A percentile compares a stretch with the other conserved stretches of the same genome.
Evolutionary conservation across 2,888 invertebrate genomes (phyloP).

Genomic region (Mantis religiosa): DNA sequence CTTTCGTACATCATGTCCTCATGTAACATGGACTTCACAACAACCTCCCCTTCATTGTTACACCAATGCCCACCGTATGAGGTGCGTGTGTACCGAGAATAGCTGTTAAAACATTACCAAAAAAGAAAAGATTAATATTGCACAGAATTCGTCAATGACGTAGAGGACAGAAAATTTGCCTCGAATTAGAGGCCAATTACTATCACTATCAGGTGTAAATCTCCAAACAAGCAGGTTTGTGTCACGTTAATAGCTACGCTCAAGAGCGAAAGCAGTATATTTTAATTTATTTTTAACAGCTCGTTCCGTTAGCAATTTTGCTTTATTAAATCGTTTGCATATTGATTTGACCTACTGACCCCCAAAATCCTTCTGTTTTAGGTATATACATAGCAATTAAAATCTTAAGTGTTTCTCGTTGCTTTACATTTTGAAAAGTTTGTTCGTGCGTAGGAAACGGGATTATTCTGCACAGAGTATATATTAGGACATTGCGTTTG

Average conservation of each 20-base stretch:
- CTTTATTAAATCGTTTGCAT: background rate
- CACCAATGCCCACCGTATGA: too few relatives aligned
- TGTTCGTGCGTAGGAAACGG: too few relatives aligned
- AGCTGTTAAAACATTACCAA: too few relatives aligned
- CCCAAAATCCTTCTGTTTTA: background rate
- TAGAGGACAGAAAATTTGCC: background rate
- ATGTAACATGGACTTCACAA: too few relatives aligned
- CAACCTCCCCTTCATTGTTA: too few relatives aligned
- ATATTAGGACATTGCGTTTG: too few relatives aligned
- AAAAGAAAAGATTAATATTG: background rate
- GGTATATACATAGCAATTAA: background rate
- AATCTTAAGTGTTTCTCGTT: background rate
- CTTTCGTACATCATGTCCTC: too few relatives aligned
- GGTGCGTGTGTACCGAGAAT: too few relatives aligned
- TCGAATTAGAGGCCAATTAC: background rate
- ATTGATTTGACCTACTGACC: background rate
- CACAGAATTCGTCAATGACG: background rate
- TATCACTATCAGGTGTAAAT: background rate
- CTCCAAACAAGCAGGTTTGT: background rate
- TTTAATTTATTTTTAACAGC: background rate
- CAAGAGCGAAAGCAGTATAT: background rate
- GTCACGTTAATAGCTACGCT: background rate
- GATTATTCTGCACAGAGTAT: too few relatives aligned
- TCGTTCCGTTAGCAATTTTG: background rate
- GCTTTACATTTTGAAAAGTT: too few relatives aligned